Evolutionary conservation across 2,888 invertebrate species (phyloP), one percentile per base, ranked within the genome.

Genomic region (Tetrapedia diversipes): DNA sequence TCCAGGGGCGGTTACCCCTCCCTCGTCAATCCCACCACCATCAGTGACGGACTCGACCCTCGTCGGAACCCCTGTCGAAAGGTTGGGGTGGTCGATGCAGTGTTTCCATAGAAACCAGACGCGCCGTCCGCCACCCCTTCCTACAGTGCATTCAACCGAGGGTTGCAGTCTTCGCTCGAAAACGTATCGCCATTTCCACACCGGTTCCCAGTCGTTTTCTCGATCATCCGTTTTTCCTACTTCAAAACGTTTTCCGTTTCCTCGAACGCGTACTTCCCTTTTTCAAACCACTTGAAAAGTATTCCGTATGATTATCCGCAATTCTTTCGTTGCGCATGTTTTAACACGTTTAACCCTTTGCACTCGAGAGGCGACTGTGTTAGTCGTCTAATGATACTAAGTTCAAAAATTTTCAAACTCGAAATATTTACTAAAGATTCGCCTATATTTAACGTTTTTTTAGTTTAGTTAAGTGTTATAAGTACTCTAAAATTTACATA

Each of bases 61-160:
- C 85, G 86, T 84, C 87, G 87, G 85, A 83, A 85, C 72, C 87
- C 88, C 81, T 80, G 86, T 84, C 86, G 82, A 83, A 86, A 86
- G 89, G 86, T 86, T 91, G 92, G 91, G 92, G 91, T 91, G 93
- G 90, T 93, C 93, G 93, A 93, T 93, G 93, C 92, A 92, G 92
- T 92, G 92, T 93, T 92, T 87, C 92, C 91, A 91, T 92, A 92
- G 92, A 90, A 92, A 93, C 93, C 92, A 92, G 90, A 90, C 91
- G 90, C 90, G 92, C 93, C 92, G 91, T 92, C 93, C 93, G 93
- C 93, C 93, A 93, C 93, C 93, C 93, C 92, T 92, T 92, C 92
- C 86, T 86, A 90, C 92, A 92, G 90, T 92, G 90, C 90, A 90
- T 90, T 90, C 90, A 89, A 90, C 90, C 88, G 86, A 70, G 73